phyloP scores from a whole-genome alignment of 2,113 vertebrate species.

The Pituophis catenifer region DNA sequence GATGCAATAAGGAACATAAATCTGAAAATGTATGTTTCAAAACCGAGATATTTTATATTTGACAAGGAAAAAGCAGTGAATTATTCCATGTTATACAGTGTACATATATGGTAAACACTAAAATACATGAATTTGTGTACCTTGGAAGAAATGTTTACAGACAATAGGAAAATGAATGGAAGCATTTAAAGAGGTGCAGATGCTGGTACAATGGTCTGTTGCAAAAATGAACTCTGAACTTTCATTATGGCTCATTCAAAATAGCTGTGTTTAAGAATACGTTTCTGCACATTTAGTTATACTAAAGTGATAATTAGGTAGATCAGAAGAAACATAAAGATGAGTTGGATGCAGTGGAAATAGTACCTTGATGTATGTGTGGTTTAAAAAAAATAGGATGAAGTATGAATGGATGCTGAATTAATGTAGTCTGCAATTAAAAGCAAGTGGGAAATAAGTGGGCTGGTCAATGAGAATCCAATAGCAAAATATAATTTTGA shows the following conservation, averaged over 20 bases:
- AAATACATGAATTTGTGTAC: neutral
- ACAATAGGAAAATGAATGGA: neutral
- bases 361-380: neutral
- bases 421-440: neutral
- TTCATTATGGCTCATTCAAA: neutral
- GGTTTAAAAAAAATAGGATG: neutral
- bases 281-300: neutral
- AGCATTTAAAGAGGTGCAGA: neutral
- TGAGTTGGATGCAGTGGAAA: neutral
- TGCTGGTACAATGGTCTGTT: neutral
- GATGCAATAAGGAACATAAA: neutral
- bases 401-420: neutral
- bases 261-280: neutral
- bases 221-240: neutral
- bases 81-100: neutral
- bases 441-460: neutral
- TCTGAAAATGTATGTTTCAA: neutral
- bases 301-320: neutral
- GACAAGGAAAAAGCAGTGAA: neutral
- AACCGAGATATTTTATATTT: neutral
- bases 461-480: neutral
- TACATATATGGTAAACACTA: neutral
- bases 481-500: neutral
- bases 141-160: neutral
- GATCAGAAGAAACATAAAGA: neutral